phyloP scores from a whole-genome alignment of 2,113 vertebrate genomes.

The Chaetodon trifascialis region DNA sequence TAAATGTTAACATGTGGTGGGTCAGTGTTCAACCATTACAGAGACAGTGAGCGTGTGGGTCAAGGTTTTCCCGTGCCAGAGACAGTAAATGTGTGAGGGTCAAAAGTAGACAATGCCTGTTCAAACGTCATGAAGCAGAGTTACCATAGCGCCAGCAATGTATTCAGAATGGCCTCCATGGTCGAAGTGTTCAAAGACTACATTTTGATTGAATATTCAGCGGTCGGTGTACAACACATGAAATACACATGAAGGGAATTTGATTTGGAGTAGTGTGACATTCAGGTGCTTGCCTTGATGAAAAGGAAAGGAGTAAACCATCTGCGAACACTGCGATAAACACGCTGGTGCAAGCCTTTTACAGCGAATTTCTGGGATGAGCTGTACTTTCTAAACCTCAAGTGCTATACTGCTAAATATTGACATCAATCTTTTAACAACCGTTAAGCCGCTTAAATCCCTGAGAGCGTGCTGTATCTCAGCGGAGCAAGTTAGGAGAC shows the following conservation, averaged over 20 bases:
- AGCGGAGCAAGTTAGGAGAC: constrained; percentile 31
- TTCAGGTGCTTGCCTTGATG: background rate
- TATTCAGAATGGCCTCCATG: background rate
- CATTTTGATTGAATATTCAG: constrained; percentile 10
- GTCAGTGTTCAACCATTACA: background rate
- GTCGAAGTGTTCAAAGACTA: background rate
- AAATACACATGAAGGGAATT: background rate
- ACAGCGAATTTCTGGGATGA: constrained; percentile 4
- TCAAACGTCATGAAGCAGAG: background rate
- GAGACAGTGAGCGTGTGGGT: background rate
- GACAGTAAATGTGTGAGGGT: constrained; percentile 1
- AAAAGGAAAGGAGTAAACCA: background rate
- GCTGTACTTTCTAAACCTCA: constrained; percentile 37
- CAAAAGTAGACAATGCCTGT: constrained; percentile 1
- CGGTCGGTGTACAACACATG: background rate
- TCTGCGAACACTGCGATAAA: background rate
- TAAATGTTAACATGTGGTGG: background rate
- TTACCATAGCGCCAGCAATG: background rate
- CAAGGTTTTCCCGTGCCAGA: background rate
- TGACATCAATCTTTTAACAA: constrained; percentile 58
- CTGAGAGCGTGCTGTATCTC: constrained; percentile 26
- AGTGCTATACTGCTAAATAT: constrained; percentile 45
- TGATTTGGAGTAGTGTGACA: background rate
- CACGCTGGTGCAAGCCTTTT: constrained; percentile 2
- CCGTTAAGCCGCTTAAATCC: constrained; percentile 56